Percentiles rank a stretch among this genome's conserved stretches.
These are phyloP conservation scores for Clusia tigrina DNA, from an alignment of 2,888 invertebrate genomes.

Conservation along the genomic window DNA sequence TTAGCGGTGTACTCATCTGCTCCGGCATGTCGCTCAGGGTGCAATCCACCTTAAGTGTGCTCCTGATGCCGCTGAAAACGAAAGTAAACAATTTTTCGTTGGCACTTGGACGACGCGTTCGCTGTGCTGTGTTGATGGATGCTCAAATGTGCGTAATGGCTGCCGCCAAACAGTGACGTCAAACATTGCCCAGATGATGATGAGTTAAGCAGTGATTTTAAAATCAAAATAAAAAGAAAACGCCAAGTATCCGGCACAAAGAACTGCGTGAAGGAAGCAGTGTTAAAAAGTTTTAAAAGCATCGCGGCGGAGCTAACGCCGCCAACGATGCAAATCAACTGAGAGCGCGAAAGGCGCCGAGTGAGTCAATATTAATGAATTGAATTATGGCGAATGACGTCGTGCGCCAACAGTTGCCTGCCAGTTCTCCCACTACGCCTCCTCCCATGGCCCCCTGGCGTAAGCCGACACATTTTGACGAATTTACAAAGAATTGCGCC, in stretches of 20 bases:
- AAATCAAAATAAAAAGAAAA: slow-evolving; percentile 21
- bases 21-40: too few species aligned
- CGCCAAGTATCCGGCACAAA: not conserved
- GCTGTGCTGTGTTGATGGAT: slow-evolving; percentile 34
- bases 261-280: not conserved
- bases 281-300: not conserved
- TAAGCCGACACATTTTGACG: too few species aligned
- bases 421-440: not conserved
- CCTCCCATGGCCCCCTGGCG: too few species aligned
- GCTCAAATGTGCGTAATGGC: slow-evolving; percentile 51
- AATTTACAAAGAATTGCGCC: too few species aligned
- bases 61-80: too few species aligned
- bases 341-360: not conserved
- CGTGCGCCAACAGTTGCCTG: not conserved
- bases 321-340: not conserved
- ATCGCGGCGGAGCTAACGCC: too few species aligned
- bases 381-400: not conserved
- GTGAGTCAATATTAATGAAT: not conserved
- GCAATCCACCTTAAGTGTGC: too few species aligned
- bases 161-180: too few species aligned
- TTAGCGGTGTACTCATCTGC: too few species aligned
- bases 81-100: slow-evolving; percentile 53
- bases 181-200: too few species aligned
- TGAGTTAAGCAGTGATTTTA: too few species aligned
- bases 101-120: slow-evolving; percentile 38